phyloP scores from a whole-genome alignment of 2,888 invertebrate genomes.

The Chrysomela aeneicollis region DNA sequence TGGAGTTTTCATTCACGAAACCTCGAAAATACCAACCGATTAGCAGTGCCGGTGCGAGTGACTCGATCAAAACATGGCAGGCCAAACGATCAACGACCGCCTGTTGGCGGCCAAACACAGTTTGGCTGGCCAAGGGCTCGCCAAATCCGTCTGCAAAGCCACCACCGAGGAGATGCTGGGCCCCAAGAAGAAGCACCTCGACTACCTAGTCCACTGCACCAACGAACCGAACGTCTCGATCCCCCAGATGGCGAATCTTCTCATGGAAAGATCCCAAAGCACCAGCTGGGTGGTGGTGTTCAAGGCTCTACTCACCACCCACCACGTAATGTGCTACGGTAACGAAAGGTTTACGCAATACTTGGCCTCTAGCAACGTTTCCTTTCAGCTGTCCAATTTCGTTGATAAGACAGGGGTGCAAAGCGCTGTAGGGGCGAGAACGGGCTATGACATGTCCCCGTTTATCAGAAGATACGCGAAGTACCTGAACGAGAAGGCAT shows the following conservation, averaged over 20 bases:
- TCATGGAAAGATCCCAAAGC: constrained; percentile 98
- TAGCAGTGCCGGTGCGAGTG: neutral
- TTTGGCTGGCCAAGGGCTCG: constrained; percentile 98
- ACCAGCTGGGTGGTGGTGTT: constrained; percentile 99
- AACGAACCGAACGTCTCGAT: constrained; percentile 99
- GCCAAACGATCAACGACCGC: constrained; percentile 98
- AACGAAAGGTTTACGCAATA: constrained; percentile 99
- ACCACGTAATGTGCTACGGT: constrained; percentile 99
- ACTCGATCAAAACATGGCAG: constrained; percentile 72
- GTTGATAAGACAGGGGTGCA: constrained; percentile 97
- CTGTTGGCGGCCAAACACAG: constrained; percentile 98
- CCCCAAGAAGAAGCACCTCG: constrained; percentile 99
- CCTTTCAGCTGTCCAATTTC: constrained; percentile 97
- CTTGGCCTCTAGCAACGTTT: constrained; percentile 98
- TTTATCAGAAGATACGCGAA: constrained; percentile 98
- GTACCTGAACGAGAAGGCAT: constrained; percentile 98
- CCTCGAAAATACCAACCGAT: neutral
- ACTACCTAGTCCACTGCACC: constrained; percentile 99
- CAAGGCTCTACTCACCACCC: constrained; percentile 97
- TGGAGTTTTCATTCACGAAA: neutral
- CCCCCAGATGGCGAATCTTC: constrained; percentile 97
- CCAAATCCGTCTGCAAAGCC: constrained; percentile 99
- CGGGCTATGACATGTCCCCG: constrained; percentile 97
- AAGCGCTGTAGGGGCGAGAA: constrained; percentile 79
- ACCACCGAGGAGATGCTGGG: constrained; percentile 99